Conservation (phyloP, 2,888 invertebrate genomes). For the Parnassius apollo region DNA sequence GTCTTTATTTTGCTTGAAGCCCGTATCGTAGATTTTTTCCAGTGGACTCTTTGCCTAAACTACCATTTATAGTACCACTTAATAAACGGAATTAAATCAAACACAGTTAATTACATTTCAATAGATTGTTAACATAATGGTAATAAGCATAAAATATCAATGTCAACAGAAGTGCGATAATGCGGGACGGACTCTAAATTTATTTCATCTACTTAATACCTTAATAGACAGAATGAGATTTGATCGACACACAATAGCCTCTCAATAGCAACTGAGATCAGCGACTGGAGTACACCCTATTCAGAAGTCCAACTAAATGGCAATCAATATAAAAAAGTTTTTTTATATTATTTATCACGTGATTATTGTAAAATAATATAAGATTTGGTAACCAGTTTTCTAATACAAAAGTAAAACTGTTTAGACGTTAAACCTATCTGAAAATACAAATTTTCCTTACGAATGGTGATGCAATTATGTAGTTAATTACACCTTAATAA, state of each 20-base stretch:
- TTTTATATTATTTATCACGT: background rate
- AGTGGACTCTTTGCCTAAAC: too few species aligned
- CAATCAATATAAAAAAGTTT: background rate
- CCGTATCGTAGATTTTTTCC: too few species aligned
- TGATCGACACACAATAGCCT: conserved; percentile 8
- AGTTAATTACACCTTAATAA: too few species aligned
- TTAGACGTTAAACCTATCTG: too few species aligned
- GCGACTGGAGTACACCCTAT: background rate
- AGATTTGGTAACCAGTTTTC: too few species aligned
- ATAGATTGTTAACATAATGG: background rate
- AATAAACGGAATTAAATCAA: background rate
- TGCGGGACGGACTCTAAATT: background rate
- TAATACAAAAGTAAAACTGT: too few species aligned
- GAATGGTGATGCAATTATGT: too few species aligned
- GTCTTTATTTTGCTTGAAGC: too few species aligned
- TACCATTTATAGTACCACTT: too few species aligned
- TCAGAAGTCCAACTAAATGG: background rate
- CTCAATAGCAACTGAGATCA: conserved; percentile 1
- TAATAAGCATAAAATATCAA: background rate
- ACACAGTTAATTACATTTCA: background rate
- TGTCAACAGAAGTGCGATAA: background rate
- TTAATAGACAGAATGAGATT: conserved; percentile 4
- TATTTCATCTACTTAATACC: conserved; percentile 1
- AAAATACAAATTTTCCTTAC: too few species aligned
- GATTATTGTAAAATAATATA: too few species aligned